Percentiles rank a stretch among this genome's conserved stretches.
Evolutionary conservation across 2,797 vertebrate genomes (phyloP).

Genomic region (Lutra lutra): DNA sequence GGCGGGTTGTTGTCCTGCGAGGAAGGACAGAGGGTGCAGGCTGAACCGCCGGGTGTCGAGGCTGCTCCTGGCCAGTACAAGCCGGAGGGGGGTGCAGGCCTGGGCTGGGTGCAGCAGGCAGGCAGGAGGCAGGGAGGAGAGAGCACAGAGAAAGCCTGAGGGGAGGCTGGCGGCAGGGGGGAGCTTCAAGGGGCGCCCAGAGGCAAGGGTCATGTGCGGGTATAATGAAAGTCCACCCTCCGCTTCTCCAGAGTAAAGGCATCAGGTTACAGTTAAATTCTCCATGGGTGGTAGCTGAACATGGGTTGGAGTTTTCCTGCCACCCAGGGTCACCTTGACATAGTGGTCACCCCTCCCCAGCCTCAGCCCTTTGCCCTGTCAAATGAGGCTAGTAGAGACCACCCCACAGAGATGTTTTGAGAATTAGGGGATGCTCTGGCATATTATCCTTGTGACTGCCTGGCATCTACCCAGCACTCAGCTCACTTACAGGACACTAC

Average conservation of each 20-base stretch:
- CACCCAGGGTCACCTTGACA: slow-evolving; percentile 47
- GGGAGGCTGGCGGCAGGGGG: not conserved
- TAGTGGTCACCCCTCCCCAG: not conserved
- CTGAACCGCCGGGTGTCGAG: slow-evolving; percentile 10
- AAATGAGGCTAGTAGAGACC: not conserved
- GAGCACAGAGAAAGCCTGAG: not conserved
- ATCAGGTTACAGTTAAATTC: slow-evolving; percentile 35
- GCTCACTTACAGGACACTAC: not conserved
- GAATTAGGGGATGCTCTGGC: rapidly evolving
- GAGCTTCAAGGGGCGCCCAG: not conserved
- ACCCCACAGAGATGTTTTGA: rapidly evolving
- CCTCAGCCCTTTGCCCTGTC: not conserved
- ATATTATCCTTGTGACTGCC: rapidly evolving
- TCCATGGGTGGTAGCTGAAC: not conserved
- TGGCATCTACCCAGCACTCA: rapidly evolving
- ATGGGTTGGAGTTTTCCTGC: not conserved
- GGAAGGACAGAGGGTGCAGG: not conserved
- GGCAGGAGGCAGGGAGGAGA: not conserved
- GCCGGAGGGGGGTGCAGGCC: slow-evolving; percentile 41
- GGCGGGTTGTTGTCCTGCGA: not conserved
- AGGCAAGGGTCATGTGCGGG: not conserved
- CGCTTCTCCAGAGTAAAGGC: not conserved
- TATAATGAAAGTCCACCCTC: not conserved
- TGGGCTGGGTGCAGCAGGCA: not conserved
- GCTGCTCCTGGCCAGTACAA: slow-evolving; percentile 27